A percentile compares a stretch with the other conserved stretches of the same genome.
These are phyloP conservation scores for Takifugu flavidus DNA, from an alignment of 2,113 vertebrate genomes.

Conservation along the genomic window DNA sequence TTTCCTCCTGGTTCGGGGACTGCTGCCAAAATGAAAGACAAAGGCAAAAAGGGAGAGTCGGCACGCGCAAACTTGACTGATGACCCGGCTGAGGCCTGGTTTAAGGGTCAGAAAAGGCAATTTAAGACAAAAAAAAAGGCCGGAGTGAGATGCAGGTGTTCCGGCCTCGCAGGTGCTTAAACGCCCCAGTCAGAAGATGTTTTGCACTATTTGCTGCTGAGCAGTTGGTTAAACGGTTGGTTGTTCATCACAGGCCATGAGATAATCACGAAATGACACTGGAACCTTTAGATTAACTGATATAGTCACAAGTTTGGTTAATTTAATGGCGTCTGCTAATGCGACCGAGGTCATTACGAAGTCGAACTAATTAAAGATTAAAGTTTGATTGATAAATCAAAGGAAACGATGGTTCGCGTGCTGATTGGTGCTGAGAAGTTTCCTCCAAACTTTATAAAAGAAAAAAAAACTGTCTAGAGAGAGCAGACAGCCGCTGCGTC, in stretches of 20 bases:
- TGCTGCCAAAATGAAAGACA: constrained; percentile 37
- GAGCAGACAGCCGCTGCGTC: constrained; percentile 27
- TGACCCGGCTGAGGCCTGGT: not conserved
- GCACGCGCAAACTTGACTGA: not conserved
- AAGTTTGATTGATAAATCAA: not conserved
- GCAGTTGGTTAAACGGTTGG: no score
- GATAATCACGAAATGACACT: no score
- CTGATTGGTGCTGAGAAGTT: constrained; percentile 4
- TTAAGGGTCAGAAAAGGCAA: not conserved
- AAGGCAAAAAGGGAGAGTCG: constrained; percentile 20
- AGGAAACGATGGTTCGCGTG: not conserved
- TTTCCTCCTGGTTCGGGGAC: constrained; percentile 32
- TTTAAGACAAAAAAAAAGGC: not conserved
- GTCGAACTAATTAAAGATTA: no score
- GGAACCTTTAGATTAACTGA: no score
- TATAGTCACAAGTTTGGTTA: no score
- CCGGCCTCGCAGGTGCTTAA: no score
- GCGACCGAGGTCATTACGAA: no score
- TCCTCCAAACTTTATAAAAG: constrained; percentile 5
- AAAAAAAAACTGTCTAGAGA: not conserved
- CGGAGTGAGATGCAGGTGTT: no score
- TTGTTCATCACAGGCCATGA: no score
- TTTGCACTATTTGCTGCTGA: no score
- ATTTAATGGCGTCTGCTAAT: no score
- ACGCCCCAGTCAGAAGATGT: no score